Evolutionary conservation across 2,113 vertebrate genomes (phyloP).

Genomic region (Sapayoa aenigma): DNA sequence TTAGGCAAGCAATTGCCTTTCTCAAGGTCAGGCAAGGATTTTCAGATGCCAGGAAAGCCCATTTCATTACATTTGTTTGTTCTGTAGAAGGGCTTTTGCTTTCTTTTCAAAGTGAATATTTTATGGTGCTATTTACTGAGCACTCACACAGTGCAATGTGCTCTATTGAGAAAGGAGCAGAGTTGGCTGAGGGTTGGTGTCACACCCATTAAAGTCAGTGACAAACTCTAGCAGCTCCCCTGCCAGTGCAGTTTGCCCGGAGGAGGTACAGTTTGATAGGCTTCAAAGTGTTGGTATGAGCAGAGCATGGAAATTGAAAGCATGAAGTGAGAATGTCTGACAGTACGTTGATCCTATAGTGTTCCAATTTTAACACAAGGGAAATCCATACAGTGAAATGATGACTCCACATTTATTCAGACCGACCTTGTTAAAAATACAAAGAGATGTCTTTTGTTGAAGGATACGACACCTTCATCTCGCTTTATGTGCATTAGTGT

Average conservation of each 20-base stretch:
- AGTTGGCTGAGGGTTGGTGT: neutral
- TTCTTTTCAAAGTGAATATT: slow-evolving; percentile 6
- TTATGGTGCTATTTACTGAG: neutral
- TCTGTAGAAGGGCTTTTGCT: slow-evolving; percentile 1
- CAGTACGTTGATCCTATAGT: neutral
- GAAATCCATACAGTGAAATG: neutral
- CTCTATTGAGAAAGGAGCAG: neutral
- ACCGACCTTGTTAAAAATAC: neutral
- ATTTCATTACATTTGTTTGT: neutral
- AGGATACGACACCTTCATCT: neutral
- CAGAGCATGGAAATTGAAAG: neutral
- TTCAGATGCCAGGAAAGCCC: neutral
- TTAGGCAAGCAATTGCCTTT: neutral
- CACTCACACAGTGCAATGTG: neutral
- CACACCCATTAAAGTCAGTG: neutral
- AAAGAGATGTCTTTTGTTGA: neutral
- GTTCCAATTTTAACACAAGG: neutral
- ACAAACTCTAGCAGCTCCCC: neutral
- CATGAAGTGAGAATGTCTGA: neutral
- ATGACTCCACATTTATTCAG: neutral
- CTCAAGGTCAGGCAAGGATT: slow-evolving; percentile 13
- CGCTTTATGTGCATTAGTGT: neutral
- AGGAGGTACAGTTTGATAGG: neutral
- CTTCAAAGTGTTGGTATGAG: neutral
- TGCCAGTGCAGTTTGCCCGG: neutral